These are phyloP conservation scores for Hartigia nigra DNA, from an alignment of 2,888 invertebrate genomes.

Conservation along the genomic window DNA sequence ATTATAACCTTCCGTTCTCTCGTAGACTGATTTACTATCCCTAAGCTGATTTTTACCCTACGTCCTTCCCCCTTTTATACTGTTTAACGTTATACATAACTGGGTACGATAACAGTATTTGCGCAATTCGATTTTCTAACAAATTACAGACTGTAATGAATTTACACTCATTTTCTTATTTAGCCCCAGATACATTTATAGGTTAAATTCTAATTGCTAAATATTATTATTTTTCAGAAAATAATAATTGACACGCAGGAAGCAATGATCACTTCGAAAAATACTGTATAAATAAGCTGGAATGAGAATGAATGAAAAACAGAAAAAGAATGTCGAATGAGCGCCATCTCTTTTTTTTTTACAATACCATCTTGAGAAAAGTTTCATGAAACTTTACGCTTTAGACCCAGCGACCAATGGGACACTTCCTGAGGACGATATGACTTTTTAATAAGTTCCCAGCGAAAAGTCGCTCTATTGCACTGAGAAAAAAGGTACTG, in stretches of 20 bases:
- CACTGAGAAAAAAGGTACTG: neutral
- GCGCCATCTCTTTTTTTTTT: too few relatives aligned
- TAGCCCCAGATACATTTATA: too few relatives aligned
- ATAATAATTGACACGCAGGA: neutral
- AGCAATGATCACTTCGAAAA: neutral
- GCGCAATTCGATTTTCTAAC: neutral
- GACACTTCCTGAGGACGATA: conserved; percentile 12
- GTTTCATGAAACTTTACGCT: neutral
- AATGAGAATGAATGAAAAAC: neutral
- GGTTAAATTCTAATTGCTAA: too few relatives aligned
- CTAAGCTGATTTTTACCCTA: neutral
- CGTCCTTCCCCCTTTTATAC: too few relatives aligned
- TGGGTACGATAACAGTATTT: neutral
- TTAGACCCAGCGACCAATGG: neutral
- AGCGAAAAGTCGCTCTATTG: neutral
- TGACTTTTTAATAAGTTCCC: conserved; percentile 24
- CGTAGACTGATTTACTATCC: neutral
- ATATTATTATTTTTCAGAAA: too few relatives aligned
- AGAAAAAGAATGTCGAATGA: neutral
- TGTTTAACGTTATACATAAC: neutral
- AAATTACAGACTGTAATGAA: too few relatives aligned
- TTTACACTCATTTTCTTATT: too few relatives aligned
- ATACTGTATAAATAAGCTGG: neutral
- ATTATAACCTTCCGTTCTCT: neutral
- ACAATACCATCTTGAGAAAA: neutral